A percentile compares a stretch with the other conserved stretches of the same genome.
Evolutionary conservation across 2,797 vertebrate genomes (phyloP).

Genomic region (Scyliorhinus canicula): DNA sequence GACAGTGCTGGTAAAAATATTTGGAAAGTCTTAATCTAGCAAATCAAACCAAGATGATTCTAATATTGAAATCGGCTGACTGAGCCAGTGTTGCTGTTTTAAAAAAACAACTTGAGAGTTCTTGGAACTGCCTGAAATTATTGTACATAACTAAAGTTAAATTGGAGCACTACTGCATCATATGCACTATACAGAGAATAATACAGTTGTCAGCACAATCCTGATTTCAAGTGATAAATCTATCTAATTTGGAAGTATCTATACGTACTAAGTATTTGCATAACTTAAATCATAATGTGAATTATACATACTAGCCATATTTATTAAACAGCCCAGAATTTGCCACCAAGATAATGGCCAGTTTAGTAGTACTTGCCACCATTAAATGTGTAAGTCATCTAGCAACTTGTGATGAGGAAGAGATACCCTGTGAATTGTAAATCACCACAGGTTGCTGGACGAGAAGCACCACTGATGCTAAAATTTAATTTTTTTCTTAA

Average conservation of each 20-base stretch:
- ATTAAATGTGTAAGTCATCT: not conserved
- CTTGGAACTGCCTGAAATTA: not conserved
- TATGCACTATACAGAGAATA: not conserved
- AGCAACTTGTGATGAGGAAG: not conserved
- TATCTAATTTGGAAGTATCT: not conserved
- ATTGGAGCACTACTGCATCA: not conserved
- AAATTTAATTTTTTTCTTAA: not conserved
- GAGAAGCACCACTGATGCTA: not conserved
- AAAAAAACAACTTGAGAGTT: not conserved
- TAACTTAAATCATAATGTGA: not conserved
- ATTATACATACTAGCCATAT: not conserved
- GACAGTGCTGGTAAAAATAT: too few relatives aligned
- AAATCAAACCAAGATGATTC: constrained; percentile 1
- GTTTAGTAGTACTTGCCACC: not conserved
- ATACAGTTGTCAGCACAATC: not conserved
- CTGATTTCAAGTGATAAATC: not conserved
- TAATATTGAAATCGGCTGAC: not conserved
- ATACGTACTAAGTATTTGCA: too few relatives aligned
- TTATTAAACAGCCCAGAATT: not conserved
- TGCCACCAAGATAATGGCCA: not conserved
- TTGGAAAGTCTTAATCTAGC: not conserved
- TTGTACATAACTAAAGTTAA: not conserved
- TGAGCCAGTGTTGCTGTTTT: not conserved
- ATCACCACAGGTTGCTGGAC: not conserved
- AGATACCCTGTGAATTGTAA: not conserved